phyloP scores from a whole-genome alignment of 2,797 vertebrate species.

The Enteromius afrohamiltoni region DNA sequence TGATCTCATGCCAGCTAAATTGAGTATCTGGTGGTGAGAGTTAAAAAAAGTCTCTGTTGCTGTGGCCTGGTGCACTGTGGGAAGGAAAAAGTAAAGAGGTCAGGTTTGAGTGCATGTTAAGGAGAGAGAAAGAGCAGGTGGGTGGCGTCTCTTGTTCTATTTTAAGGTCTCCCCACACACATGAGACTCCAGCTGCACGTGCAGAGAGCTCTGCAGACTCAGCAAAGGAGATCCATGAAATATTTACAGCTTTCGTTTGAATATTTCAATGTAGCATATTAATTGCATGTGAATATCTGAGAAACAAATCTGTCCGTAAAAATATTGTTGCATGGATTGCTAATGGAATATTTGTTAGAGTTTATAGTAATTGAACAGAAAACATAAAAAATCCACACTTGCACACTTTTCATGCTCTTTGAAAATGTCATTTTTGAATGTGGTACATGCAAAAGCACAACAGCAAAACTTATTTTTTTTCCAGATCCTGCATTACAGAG shows the following conservation, averaged over 20 bases:
- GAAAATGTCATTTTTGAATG: neutral
- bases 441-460: neutral
- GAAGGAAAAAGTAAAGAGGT: conserved; percentile 1
- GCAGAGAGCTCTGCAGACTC: conserved; percentile 24
- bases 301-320: neutral
- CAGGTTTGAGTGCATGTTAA: neutral
- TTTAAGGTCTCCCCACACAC: conserved; percentile 55
- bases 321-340: neutral
- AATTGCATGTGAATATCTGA: neutral
- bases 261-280: neutral
- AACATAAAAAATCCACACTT: neutral
- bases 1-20: conserved; percentile 43
- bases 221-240: conserved; percentile 21
- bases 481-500: neutral
- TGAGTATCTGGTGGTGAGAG: conserved; percentile 56
- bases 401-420: neutral
- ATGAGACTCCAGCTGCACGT: conserved; percentile 38
- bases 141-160: conserved; percentile 60
- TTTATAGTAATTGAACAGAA: neutral
- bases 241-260: conserved; percentile 16
- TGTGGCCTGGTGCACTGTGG: conserved; percentile 57
- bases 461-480: neutral
- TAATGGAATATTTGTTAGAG: neutral
- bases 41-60: conserved; percentile 67
- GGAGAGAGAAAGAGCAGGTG: conserved; percentile 65